These are phyloP conservation scores for Pterocles orientalis DNA, from an alignment of 2,113 vertebrate species.

Conservation along the genomic window DNA sequence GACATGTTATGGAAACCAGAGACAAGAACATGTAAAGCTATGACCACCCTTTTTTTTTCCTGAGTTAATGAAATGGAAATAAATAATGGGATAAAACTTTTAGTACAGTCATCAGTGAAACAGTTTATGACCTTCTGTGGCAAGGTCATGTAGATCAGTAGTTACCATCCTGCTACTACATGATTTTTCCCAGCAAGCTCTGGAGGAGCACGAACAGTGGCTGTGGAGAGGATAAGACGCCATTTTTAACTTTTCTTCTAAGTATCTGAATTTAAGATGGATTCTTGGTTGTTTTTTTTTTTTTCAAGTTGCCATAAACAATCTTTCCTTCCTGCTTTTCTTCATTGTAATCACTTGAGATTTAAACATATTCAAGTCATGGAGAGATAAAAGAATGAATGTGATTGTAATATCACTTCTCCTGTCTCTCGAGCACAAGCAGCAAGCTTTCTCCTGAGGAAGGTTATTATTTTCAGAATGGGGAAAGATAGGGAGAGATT, in stretches of 20 bases:
- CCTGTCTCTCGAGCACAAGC: background rate
- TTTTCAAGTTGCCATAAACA: background rate
- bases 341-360: background rate
- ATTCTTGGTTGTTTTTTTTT: fast-evolving
- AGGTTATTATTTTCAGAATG: background rate
- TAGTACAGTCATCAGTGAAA: background rate
- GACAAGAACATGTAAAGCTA: background rate
- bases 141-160: background rate
- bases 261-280: background rate
- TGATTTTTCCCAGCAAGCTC: background rate
- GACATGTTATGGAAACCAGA: background rate
- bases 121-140: background rate
- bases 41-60: background rate
- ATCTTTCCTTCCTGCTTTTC: background rate
- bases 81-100: background rate
- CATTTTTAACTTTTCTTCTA: background rate
- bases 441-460: background rate
- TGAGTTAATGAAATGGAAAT: background rate
- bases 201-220: background rate
- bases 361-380: background rate
- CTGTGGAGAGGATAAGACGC: background rate
- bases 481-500: background rate
- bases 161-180: background rate
- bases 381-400: background rate
- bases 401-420: background rate